These are phyloP conservation scores for Polypedilum pembai DNA, from an alignment of 1,140 invertebrate genomes.

Conservation along the genomic window DNA sequence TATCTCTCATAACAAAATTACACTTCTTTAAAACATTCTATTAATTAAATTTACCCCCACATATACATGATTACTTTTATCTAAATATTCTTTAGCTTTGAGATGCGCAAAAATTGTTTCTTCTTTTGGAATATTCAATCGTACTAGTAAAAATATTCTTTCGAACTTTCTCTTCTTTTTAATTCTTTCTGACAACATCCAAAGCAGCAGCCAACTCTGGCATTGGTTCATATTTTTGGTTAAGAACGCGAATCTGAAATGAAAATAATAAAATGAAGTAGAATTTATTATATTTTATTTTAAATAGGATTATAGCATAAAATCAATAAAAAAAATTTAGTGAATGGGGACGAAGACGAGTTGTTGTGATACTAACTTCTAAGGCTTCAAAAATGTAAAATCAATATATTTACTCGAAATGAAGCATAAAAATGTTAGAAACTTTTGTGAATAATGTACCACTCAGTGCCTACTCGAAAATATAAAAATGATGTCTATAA, in stretches of 20 bases:
- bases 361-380: not conserved
- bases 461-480: no score
- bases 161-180: not conserved
- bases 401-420: not conserved
- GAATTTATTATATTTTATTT: not conserved
- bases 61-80: no score
- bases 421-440: not conserved
- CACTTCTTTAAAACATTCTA: no score
- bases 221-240: not conserved
- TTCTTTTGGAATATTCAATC: conserved; percentile 9
- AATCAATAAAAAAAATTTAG: not conserved
- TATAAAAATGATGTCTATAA: no score
- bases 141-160: not conserved
- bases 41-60: no score
- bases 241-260: not conserved
- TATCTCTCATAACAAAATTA: no score
- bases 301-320: not conserved
- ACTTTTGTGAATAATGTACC: not conserved
- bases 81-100: no score
- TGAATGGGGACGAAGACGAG: no score
- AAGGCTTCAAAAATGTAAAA: not conserved
- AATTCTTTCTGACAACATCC: not conserved
- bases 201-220: not conserved
- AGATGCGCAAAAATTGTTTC: no score
- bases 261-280: not conserved